A percentile compares a stretch with the other conserved stretches of the same genome.
Evolutionary conservation across 2,113 vertebrate genomes (phyloP).

Genomic region (Ochotona princeps): DNA sequence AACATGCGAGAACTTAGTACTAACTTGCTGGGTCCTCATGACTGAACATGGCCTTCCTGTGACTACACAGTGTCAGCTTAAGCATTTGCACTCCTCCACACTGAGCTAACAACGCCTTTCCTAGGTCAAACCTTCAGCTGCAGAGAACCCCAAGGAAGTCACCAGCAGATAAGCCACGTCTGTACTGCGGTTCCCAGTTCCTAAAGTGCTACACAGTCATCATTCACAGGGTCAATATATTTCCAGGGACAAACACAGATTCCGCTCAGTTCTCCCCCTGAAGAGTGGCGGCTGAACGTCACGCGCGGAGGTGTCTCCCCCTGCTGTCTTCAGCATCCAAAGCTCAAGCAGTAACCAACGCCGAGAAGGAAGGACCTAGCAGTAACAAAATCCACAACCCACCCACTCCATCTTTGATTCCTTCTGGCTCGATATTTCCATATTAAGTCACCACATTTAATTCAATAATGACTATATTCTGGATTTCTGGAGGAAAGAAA

Average conservation of each 20-base stretch:
- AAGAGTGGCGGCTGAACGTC: not conserved
- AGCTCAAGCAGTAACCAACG: conserved; percentile 5
- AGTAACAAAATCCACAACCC: conserved; percentile 6
- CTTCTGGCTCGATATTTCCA: conserved; percentile 13
- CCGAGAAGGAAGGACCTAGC: not conserved
- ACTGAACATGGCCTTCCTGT: conserved; percentile 9
- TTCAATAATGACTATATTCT: not conserved
- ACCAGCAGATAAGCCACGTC: not conserved
- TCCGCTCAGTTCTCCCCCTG: conserved; percentile 1
- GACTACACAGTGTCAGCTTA: not conserved
- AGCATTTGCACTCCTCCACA: not conserved
- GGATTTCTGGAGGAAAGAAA: not conserved
- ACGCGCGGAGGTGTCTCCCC: not conserved
- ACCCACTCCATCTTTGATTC: not conserved
- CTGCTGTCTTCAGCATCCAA: not conserved
- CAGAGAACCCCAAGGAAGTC: not conserved
- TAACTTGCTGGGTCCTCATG: conserved; percentile 1
- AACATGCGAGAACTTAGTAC: conserved; percentile 28
- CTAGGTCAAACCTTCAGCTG: not conserved
- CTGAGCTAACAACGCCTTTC: not conserved
- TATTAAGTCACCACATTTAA: not conserved
- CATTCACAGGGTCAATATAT: not conserved
- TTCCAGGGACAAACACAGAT: not conserved
- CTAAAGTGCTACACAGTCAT: conserved; percentile 6
- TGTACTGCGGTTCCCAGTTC: conserved; percentile 25